Evolutionary conservation across 2,888 invertebrate genomes (phyloP).

Genomic region (Atrina japonica): DNA sequence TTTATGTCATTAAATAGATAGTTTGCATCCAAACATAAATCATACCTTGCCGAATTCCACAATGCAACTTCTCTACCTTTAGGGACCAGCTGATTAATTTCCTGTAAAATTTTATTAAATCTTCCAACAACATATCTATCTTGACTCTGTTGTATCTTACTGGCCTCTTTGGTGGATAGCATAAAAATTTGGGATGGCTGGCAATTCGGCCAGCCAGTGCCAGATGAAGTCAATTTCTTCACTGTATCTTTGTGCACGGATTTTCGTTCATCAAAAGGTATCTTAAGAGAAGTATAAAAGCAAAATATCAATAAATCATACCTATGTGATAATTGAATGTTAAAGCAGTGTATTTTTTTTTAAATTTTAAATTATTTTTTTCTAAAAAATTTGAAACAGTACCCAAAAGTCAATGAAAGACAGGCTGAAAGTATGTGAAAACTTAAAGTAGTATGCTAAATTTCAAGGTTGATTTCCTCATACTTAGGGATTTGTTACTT

Average conservation of each 20-base stretch:
- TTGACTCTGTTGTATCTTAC: slow-evolving; percentile 40
- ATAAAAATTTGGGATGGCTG: slow-evolving; percentile 56
- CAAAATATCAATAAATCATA: no score
- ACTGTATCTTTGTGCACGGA: slow-evolving; percentile 56
- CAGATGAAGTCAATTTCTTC: slow-evolving; percentile 48
- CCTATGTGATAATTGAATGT: no score
- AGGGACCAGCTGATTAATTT: slow-evolving; percentile 62
- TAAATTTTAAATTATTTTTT: no score
- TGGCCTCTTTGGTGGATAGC: slow-evolving; percentile 59
- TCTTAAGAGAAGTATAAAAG: neutral
- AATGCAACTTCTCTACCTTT: slow-evolving; percentile 54
- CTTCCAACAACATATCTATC: slow-evolving; percentile 60
- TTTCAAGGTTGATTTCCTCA: no score
- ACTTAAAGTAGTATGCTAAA: no score
- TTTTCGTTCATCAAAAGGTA: slow-evolving; percentile 50
- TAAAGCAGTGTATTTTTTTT: no score
- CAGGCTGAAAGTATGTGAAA: no score
- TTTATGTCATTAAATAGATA: no score
- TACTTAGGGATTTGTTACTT: no score
- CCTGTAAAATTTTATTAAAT: slow-evolving; percentile 56
- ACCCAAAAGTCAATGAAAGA: no score
- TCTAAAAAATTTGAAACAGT: no score
- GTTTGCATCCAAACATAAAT: no score
- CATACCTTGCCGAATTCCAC: slow-evolving; percentile 30
- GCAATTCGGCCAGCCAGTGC: slow-evolving; percentile 56